Evolutionary conservation across 2,113 vertebrate species (phyloP).

Genomic region (Alligator sinensis): DNA sequence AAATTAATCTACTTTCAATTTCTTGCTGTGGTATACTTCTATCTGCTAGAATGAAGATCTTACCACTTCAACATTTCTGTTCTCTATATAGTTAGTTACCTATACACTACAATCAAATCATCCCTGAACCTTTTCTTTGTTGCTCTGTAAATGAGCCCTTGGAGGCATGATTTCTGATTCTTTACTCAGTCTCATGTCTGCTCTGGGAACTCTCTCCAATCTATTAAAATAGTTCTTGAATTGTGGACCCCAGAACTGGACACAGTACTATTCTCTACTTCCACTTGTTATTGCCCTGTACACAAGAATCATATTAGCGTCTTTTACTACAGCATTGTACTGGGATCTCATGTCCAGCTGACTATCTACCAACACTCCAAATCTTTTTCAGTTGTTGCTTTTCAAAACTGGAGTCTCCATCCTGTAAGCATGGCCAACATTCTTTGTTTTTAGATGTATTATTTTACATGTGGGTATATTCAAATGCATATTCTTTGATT

Average conservation of each 20-base stretch:
- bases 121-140: accelerated
- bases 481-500: neutral
- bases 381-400: too few species aligned
- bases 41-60: neutral
- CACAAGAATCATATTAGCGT: too few species aligned
- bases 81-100: accelerated
- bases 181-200: neutral
- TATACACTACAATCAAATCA: neutral
- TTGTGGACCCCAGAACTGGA: neutral
- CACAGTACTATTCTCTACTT: too few species aligned
- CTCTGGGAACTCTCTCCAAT: accelerated
- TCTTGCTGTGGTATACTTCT: neutral
- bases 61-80: neutral
- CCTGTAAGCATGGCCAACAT: accelerated
- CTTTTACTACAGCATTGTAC: too few species aligned
- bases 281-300: too few species aligned
- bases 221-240: neutral
- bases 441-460: neutral
- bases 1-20: neutral
- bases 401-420: too few species aligned
- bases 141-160: neutral
- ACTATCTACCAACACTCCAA: too few species aligned
- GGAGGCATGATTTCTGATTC: neutral
- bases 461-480: conserved; percentile 25
- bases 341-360: too few species aligned